Evolutionary conservation across 53 echinoderm and acorn worm species (phyloP), one percentile per base, ranked within the genome.

Genomic region (Actinopyga echinites): DNA sequence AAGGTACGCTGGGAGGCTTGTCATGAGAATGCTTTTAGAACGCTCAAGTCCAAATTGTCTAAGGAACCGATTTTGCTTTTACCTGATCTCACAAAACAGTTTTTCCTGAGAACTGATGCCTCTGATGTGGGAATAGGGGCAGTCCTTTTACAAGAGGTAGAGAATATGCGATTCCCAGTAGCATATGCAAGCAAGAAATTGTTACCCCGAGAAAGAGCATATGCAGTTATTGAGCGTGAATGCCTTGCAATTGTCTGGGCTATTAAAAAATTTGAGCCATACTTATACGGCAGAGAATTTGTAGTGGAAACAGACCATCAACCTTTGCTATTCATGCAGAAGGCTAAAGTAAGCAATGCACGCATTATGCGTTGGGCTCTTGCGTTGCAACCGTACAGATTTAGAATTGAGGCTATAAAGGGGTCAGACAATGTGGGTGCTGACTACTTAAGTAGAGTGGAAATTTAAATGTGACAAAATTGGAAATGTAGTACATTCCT

Each of bases 301-400:
- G 69, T 68, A 5, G 21, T 68, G 11, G 69, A 68, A 68, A 68
- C 69, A 68, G 69, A 68, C 35, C 69, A 30, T 34, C 77, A 75
- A 43, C 28, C 77, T 25, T 43, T 44, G 20, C 6, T 35, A 38
- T 44, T 55, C 29, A 40, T 75, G 53, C 29, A 75, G 17, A 36
- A 21, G 36, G 17, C 17, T 19, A 36, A 75, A 44, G 77, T 52
- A 31, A 35, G 35, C 21, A 75, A 75, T 43, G n/a, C 17, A 21
- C 43, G 77, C 29, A 25, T 75, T 22, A 75, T 75, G 77, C 43
- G 77, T 24, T 75, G 77, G 77, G 77, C 77, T 37, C 77, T 42
- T n/a, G 77, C 77, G 23, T 28, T 75, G 40, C 77, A 75, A 28
- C 77, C 77, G 17, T 75, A 75, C 36, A 36, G 44, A 44, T 75